These are phyloP conservation scores for Scophthalmus maximus DNA, from an alignment of 2,113 vertebrate genomes.

Conservation along the genomic window DNA sequence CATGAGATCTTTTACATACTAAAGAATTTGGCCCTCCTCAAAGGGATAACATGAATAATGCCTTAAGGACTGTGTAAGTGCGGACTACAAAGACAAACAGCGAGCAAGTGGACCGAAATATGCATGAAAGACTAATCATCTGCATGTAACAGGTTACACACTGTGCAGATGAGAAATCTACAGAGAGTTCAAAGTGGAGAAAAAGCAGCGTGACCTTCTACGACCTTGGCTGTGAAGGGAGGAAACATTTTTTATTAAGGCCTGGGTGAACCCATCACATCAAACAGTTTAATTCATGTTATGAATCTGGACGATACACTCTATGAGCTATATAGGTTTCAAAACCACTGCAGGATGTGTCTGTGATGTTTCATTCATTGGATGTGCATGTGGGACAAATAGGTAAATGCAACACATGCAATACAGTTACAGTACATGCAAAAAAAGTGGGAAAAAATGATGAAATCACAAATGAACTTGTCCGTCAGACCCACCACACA, in stretches of 20 bases:
- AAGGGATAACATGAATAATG: neutral
- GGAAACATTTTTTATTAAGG: constrained; percentile 1
- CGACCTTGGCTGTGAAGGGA: neutral
- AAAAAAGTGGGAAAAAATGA: neutral
- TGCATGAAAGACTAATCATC: neutral
- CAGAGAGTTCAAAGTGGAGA: neutral
- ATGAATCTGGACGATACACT: constrained; percentile 14
- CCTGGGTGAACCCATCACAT: constrained; percentile 10
- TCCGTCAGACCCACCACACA: too few relatives aligned
- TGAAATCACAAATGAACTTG: neutral
- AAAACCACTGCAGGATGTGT: constrained; percentile 2
- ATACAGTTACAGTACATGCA: neutral
- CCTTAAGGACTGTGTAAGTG: neutral
- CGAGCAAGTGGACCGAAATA: neutral
- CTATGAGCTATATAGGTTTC: neutral
- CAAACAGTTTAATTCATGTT: constrained; percentile 42
- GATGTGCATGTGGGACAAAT: neutral
- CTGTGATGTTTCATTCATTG: constrained; percentile 30
- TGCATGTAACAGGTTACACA: neutral
- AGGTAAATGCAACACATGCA: neutral
- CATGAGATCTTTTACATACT: neutral
- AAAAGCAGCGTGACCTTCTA: neutral
- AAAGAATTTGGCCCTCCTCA: neutral
- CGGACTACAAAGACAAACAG: neutral
- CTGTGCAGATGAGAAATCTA: neutral